Base-by-base conservation (phyloP, 2,888 invertebrate genomes). In the Acanthosoma haemorrhoidale region DNA sequence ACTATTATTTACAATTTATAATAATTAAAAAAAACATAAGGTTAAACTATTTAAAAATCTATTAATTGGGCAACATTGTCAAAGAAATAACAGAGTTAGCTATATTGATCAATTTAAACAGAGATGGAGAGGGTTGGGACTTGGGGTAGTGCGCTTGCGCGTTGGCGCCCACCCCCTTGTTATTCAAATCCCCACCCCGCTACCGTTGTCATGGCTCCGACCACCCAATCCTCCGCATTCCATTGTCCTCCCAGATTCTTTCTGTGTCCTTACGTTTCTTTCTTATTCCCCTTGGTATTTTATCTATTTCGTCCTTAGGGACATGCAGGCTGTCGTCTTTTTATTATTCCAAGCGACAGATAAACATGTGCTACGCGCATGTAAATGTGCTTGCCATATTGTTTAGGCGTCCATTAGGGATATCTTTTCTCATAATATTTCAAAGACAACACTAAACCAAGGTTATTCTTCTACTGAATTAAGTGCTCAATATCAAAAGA, bases 151-250 rank as follows among this genome's bases (percentile, higher is more conserved):
- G 60, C 60, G 60, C 60, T 31, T 60, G 60, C 36, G 60, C 60
- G n/a, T 32, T 34, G 32, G 32, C 60, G 32, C 60, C 60, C 36
- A 36, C 60, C 60, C 38, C 36, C 60, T 60, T 34, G 60, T 60
- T 60, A 60, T 60, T 60, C 60, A 60, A 60, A 60, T 60, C 60
- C 60, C 60, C 60, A 32, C 60, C 60, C 36, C 15, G 31, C 25
- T 1, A 1, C 60, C 16, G 60, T 60, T 36, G 60, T 32, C 60
- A 60, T 60, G 60, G 60, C 60, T 34, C 32, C 60, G 9, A 11
- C 38, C n/a, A 9, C n/a, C 38, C n/a, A 9, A 11, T n/a, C 38
- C n/a, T 16, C 36, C 60, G 32, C 32, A 32, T 60, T 34, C 60
- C 60, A 60, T 60, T 36, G 32, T 32, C 32, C 34, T 36, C 18